Base-by-base conservation (phyloP, 2,888 invertebrate genomes). In the Drosophila cognata region DNA sequence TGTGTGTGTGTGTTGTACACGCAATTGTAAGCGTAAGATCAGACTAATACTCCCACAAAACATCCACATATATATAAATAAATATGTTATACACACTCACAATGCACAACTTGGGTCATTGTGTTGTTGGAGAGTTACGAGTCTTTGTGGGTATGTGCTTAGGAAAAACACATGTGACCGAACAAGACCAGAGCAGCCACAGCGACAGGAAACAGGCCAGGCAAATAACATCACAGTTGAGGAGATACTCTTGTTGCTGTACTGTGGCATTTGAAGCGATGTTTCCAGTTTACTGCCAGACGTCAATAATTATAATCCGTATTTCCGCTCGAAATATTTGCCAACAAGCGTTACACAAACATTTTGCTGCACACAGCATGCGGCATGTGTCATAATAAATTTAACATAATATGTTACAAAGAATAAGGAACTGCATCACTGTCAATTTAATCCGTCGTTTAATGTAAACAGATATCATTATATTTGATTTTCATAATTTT, bases 121-220 rank as follows among this genome's bases (percentile, higher is more conserved):
- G 53, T 77, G 63, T 46, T 77, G 60, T 41, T 41, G 46, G n/a
- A 21, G 58, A 41, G 33, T 51, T 41, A 38, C 33, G 36, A 59
- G 59, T 61, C 25, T 69, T 59, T 70, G 64, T 29, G 53, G 62
- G 41, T 4, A 16, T 74, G 33, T 50, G 35, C 61, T 65, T 59
- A 72, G 87, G 87, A 86, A 88, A 76, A 72, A 57, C 74, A 61
- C 72, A 73, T 84, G 66, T 71, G 78, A 65, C 68, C 72, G 63
- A 75, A 72, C 72, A 80, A 63, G 68, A 50, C 50, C 52, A 55
- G 59, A 46, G 29, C 56, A 60, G 71, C 85, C 72, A 69, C 73
- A 59, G 74, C 83, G 74, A 71, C 79, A 65, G 84, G 89, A 89
- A 87, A 74, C 84, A 72, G 58, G 53, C 53, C 60, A 48, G 70